Evolutionary conservation across 2,113 vertebrate species (phyloP).

Genomic region (Uria aalge): DNA sequence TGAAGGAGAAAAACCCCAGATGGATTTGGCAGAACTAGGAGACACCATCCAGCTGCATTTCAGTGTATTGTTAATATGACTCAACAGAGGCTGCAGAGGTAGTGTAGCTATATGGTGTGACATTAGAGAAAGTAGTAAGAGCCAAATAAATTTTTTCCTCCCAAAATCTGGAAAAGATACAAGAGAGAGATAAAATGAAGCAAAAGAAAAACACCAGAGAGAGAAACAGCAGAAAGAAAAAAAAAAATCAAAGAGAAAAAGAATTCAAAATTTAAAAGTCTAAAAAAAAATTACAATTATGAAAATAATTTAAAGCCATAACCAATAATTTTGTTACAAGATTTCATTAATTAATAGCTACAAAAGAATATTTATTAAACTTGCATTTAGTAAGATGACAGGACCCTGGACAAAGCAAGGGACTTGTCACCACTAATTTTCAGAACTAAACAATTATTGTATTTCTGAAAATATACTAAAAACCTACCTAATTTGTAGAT

Average conservation of each 20-base stretch:
- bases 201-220: not conserved
- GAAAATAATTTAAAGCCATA: not conserved
- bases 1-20: not conserved
- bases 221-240: not conserved
- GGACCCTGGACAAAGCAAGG: not conserved
- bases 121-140: not conserved
- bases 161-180: not conserved
- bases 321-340: not conserved
- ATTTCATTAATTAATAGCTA: not conserved
- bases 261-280: not conserved
- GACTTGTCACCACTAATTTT: not conserved
- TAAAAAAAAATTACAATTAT: not conserved
- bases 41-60: not conserved
- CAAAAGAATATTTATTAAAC: not conserved
- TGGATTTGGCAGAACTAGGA: not conserved
- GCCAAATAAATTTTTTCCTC: not conserved
- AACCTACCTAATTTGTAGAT: not conserved
- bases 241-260: not conserved
- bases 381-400: not conserved
- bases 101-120: not conserved
- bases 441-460: not conserved
- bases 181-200: not conserved
- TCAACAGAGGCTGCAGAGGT: slow-evolving; percentile 11
- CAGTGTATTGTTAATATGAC: not conserved
- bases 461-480: not conserved